Evolutionary conservation across 1,140 invertebrate genomes (phyloP).

Genomic region (Cephus cinctus): DNA sequence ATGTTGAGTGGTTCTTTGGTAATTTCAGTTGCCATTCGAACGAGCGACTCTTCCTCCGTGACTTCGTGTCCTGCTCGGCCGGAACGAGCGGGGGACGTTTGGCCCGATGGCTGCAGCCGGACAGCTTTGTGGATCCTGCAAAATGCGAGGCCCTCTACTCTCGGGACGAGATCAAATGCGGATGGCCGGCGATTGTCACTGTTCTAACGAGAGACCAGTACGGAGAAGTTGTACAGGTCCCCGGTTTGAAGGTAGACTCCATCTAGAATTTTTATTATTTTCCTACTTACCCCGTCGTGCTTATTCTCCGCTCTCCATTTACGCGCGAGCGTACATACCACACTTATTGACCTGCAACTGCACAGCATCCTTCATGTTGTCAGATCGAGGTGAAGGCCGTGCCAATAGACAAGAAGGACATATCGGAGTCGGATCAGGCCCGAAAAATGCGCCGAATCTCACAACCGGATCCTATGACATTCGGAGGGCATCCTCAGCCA

Average conservation of each 20-base stretch:
- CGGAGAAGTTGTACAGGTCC: conserved; percentile 80
- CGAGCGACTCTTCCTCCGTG: conserved; percentile 90
- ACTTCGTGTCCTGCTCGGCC: conserved; percentile 83
- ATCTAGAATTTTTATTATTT: background rate
- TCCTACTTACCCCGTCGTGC: background rate
- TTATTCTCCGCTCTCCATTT: no score
- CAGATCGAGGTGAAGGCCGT: conserved; percentile 71
- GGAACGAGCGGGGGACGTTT: conserved; percentile 89
- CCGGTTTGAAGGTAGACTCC: conserved; percentile 75
- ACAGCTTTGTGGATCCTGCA: conserved; percentile 85
- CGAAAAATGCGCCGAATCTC: conserved; percentile 62
- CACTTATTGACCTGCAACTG: no score
- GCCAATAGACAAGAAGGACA: conserved; percentile 67
- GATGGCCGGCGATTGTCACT: conserved; percentile 78
- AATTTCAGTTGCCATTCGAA: conserved; percentile 75
- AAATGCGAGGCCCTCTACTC: conserved; percentile 81
- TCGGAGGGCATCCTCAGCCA: conserved; percentile 70
- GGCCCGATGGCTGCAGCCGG: conserved; percentile 92
- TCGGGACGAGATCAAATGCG: conserved; percentile 75
- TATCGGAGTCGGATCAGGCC: conserved; percentile 55
- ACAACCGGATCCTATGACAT: conserved; percentile 68
- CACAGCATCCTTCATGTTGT: no score
- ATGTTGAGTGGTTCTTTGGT: no score
- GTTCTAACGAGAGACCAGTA: conserved; percentile 91
- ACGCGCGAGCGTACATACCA: no score